phyloP scores from a whole-genome alignment of 2,888 invertebrate genomes.

The Pollenia griseotomentosa region DNA sequence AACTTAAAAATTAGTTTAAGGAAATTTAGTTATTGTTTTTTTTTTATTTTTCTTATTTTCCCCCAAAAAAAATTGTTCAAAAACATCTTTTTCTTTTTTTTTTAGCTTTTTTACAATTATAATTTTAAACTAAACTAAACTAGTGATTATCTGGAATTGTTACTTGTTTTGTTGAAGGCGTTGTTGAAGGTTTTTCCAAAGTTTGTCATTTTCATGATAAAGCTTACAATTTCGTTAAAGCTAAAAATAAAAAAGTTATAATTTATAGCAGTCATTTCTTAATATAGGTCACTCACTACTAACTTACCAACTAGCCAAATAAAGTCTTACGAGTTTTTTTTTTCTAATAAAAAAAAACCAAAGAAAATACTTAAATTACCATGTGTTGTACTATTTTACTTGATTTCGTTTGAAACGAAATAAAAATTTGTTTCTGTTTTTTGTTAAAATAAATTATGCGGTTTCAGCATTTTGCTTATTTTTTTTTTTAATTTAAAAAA shows the following conservation, averaged over 20 bases:
- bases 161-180: background rate
- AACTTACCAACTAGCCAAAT: background rate
- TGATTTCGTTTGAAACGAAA: slow-evolving; percentile 50
- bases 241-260: slow-evolving; percentile 20
- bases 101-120: background rate
- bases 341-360: background rate
- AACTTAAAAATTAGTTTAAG: background rate
- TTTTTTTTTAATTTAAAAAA: slow-evolving; percentile 28
- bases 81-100: background rate
- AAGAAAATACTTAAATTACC: slow-evolving; percentile 38
- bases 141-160: slow-evolving; percentile 30
- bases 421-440: slow-evolving; percentile 36
- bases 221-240: slow-evolving; percentile 19
- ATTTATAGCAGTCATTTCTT: slow-evolving; percentile 6
- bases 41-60: slow-evolving; percentile 4
- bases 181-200: slow-evolving; percentile 32
- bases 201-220: slow-evolving; percentile 44
- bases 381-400: slow-evolving; percentile 4
- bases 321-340: background rate
- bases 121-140: slow-evolving; percentile 22
- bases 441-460: slow-evolving; percentile 60
- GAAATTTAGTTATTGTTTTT: slow-evolving; percentile 24
- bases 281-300: slow-evolving; percentile 31
- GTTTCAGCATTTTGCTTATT: slow-evolving; percentile 61
- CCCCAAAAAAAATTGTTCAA: slow-evolving; percentile 4